Evolutionary conservation across 2,888 invertebrate genomes (phyloP), one percentile per base, ranked within the genome.

Genomic region (Electrophaes corylata): DNA sequence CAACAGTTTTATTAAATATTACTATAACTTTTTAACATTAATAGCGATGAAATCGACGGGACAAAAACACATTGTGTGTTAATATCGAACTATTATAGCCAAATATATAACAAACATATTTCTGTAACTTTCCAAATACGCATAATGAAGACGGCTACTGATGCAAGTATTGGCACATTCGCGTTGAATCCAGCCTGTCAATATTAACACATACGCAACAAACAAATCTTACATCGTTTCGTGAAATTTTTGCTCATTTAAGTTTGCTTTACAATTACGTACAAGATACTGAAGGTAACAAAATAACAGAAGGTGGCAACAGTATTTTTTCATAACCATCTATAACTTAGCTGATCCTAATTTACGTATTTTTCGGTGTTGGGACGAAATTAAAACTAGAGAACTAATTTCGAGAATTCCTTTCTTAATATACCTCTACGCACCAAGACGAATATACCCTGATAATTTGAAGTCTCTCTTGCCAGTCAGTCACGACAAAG

Each of bases 191-290:
- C 18, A 26, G 48, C 31, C 44, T 43, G 43, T 44, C 55, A 55
- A 45, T 40, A 35, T 35, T 55, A 48, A 18, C 55, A 55, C 54
- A 48, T 55, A 19, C 4, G 37, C 48, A 55, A 55, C 12, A 5
- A 11, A 29, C 11, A 18, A 6, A 14, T 35, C 47, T 26, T 44
- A 37, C 37, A 37, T 23, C 0, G 6, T 18, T 48, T 48, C 49
- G 55, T 44, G 37, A 35, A 16, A 55, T 44, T 53, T 46, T 46
- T 46, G 45, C 20, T 14, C 1, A 31, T 45, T 45, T n/a, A 10
- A 18, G 39, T 41, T 43, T 31, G 19, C 33, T 50, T 43, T n/a
- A 14, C 26, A 51, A 23, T 44, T 44, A 44, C 26, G 35, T 12
- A 43, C n/a, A 11, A 20, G 4, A 39, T 18, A 10, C 8, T 11